These are phyloP conservation scores for Peromyscus eremicus DNA, from an alignment of 2,797 vertebrate species.

Conservation along the genomic window DNA sequence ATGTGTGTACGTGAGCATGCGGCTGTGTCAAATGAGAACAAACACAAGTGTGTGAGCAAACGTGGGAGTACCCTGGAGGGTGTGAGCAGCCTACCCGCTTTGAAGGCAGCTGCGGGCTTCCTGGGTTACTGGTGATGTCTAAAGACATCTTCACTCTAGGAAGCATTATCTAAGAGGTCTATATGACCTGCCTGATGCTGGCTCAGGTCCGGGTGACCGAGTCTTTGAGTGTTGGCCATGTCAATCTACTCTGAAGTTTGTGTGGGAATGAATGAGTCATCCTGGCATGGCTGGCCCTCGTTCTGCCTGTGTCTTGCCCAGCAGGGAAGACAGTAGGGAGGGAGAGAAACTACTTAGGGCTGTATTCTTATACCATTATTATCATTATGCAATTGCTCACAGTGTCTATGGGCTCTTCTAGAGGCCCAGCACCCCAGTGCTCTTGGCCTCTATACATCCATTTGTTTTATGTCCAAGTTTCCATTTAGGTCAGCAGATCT, in stretches of 20 bases:
- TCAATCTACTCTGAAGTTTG: not conserved
- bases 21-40: slow-evolving; percentile 37
- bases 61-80: not conserved
- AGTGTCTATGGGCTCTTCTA: not conserved
- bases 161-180: slow-evolving; percentile 29
- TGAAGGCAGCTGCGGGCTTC: not conserved
- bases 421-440: not conserved
- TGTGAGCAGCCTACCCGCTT: not conserved
- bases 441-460: not conserved
- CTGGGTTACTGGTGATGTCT: not conserved
- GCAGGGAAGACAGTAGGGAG: slow-evolving; percentile 35
- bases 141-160: not conserved
- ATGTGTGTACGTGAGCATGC: not conserved
- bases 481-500: not conserved
- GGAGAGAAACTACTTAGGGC: not conserved
- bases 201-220: slow-evolving; percentile 48
- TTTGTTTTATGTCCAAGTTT: not conserved
- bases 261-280: slow-evolving; percentile 69
- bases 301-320: slow-evolving; percentile 52
- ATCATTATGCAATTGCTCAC: slow-evolving; percentile 44
- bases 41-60: not conserved
- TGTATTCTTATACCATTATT: slow-evolving; percentile 59
- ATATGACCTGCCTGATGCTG: not conserved
- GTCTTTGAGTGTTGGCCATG: not conserved
- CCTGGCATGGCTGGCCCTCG: slow-evolving; percentile 21